Percentiles rank a stretch among this genome's conserved stretches.
These are phyloP conservation scores for Temnothorax ravouxi DNA, from an alignment of 2,888 invertebrate species.

Conservation along the genomic window DNA sequence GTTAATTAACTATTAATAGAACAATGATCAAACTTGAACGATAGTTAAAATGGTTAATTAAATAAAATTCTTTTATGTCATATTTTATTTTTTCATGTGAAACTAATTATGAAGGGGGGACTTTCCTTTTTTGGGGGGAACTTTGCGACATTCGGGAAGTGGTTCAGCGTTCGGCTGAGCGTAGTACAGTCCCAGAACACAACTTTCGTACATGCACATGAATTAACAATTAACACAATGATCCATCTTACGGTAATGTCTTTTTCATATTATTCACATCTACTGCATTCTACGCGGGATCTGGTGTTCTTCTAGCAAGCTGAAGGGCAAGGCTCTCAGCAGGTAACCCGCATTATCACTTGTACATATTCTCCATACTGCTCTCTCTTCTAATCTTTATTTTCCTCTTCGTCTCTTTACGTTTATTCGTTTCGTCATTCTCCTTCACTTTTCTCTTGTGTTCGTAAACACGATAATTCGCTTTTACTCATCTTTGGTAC, in stretches of 20 bases:
- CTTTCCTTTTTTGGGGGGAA: neutral
- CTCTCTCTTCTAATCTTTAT: constrained; percentile 48
- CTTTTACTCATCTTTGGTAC: constrained; percentile 16
- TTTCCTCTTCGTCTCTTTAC: constrained; percentile 51
- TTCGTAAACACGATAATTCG: constrained; percentile 21
- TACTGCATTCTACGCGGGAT: constrained; percentile 84
- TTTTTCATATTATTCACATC: constrained; percentile 82
- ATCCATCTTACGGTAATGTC: constrained; percentile 82
- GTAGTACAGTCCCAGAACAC: constrained; percentile 1
- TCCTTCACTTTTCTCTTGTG: constrained; percentile 6
- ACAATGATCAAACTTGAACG: neutral
- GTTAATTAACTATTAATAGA: neutral
- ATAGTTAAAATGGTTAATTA: neutral
- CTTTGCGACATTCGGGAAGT: neutral
- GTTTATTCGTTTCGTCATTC: constrained; percentile 32
- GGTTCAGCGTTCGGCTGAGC: neutral
- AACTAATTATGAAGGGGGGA: neutral
- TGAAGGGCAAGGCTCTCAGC: constrained; percentile 93
- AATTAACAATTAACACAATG: constrained; percentile 75
- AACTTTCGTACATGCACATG: constrained; percentile 52
- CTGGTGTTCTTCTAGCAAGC: constrained; percentile 90
- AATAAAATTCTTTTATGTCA: neutral
- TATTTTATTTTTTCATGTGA: constrained; percentile 26
- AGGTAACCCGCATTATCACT: constrained; percentile 90
- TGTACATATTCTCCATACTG: constrained; percentile 69